A percentile compares a stretch with the other conserved stretches of the same genome.
phyloP scores from a whole-genome alignment of 1,140 invertebrate genomes.

The Neotoxoptera formosana region DNA sequence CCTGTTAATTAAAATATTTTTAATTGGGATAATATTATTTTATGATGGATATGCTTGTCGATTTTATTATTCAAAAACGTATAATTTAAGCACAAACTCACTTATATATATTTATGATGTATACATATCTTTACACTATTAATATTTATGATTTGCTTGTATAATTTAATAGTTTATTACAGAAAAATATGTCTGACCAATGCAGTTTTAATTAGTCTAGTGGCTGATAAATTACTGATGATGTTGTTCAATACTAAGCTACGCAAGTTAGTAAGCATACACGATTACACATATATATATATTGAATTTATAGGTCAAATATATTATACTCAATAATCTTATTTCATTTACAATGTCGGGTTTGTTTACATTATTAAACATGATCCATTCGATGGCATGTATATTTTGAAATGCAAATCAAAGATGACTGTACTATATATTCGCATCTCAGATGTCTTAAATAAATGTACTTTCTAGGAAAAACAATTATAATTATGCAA shows the following conservation, averaged over 20 bases:
- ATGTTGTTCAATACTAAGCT: neutral
- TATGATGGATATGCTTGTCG: neutral
- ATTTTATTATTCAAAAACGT: neutral
- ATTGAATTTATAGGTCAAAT: slow-evolving; percentile 4
- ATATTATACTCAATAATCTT: neutral
- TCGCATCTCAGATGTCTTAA: slow-evolving; percentile 6
- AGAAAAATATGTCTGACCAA: neutral
- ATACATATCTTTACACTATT: neutral
- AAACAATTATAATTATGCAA: slow-evolving; percentile 15
- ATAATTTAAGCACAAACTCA: too few relatives aligned
- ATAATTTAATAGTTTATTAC: neutral
- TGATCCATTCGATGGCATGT: neutral
- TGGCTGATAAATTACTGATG: neutral
- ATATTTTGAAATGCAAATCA: neutral
- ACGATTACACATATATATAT: neutral
- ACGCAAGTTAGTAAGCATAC: neutral
- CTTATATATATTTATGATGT: neutral
- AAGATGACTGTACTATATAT: neutral
- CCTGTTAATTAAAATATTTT: neutral
- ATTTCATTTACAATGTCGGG: neutral
- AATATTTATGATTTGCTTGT: neutral
- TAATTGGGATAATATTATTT: neutral
- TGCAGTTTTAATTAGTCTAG: neutral
- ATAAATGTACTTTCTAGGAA: slow-evolving; percentile 17
- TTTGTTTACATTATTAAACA: slow-evolving; percentile 18